Conservation (phyloP, 2,113 vertebrate genomes). For the Clarias macrocephalus region DNA sequence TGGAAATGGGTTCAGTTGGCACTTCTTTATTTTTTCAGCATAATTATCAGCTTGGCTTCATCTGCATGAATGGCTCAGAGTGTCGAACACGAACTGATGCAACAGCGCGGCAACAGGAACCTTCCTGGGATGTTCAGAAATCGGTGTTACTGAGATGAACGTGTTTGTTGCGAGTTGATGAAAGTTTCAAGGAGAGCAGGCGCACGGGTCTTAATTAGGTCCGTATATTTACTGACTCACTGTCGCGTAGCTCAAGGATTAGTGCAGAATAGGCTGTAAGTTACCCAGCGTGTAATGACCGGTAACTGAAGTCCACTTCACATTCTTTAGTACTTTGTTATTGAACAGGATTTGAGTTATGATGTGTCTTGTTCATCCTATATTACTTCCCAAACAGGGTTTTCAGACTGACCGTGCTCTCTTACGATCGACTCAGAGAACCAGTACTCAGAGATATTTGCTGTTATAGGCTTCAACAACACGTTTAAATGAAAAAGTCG, state of each 20-base stretch:
- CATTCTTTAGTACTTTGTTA: not conserved
- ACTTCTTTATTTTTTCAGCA: conserved; percentile 49
- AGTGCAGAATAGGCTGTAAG: not conserved
- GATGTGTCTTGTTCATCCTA: not conserved
- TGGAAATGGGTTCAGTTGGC: conserved; percentile 44
- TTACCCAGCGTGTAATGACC: not conserved
- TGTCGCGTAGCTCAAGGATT: not conserved
- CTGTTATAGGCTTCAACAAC: not conserved
- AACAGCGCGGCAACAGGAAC: conserved; percentile 42
- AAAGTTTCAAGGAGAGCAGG: not conserved
- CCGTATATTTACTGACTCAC: not conserved
- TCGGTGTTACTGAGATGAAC: conserved; percentile 13
- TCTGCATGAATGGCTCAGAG: conserved; percentile 29
- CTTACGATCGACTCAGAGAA: not conserved
- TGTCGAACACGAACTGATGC: conserved; percentile 39
- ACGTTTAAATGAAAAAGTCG: not conserved
- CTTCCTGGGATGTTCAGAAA: conserved; percentile 18
- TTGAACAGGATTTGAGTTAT: not conserved
- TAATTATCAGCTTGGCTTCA: conserved; percentile 41
- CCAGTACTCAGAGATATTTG: not conserved
- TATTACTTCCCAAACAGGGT: not conserved
- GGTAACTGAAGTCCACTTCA: not conserved
- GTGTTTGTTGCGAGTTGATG: conserved; percentile 25
- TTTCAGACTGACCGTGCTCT: not conserved
- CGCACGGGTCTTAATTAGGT: not conserved